A percentile compares a stretch with the other conserved stretches of the same genome.
Evolutionary conservation across 2,113 vertebrate genomes (phyloP).

Genomic region (Malurus cyaneus): DNA sequence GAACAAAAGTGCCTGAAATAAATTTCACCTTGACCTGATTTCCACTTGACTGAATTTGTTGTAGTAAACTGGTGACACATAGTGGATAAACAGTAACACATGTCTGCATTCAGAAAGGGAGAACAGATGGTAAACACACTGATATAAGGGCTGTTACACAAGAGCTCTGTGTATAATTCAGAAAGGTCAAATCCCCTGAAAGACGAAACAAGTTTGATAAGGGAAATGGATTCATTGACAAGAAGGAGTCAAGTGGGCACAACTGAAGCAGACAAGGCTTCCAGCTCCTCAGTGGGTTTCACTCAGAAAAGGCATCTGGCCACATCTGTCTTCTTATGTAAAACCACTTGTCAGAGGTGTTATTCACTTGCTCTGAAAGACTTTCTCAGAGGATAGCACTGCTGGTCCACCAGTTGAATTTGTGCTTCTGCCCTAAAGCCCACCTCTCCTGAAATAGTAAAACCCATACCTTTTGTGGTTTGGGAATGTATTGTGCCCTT

Average conservation of each 20-base stretch:
- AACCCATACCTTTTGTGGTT: background rate
- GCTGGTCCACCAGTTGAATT: background rate
- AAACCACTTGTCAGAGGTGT: background rate
- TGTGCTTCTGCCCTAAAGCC: background rate
- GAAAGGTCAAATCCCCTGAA: constrained; percentile 59
- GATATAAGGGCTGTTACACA: constrained; percentile 65
- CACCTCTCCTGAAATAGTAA: background rate
- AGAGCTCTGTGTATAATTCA: constrained; percentile 51
- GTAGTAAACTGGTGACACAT: constrained; percentile 73
- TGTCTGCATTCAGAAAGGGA: constrained; percentile 56
- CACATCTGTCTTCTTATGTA: background rate
- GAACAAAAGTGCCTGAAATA: constrained; percentile 68
- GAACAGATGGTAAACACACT: constrained; percentile 67
- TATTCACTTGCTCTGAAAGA: background rate
- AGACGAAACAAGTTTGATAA: constrained; percentile 6
- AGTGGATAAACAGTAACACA: constrained; percentile 71
- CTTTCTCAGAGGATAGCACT: background rate
- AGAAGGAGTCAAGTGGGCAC: constrained; percentile 18
- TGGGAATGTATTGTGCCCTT: background rate
- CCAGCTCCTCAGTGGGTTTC: background rate
- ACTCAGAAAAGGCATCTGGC: background rate
- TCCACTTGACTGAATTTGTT: constrained; percentile 69
- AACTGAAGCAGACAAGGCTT: background rate
- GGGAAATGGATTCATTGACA: constrained; percentile 7
- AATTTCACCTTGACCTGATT: constrained; percentile 72